Evolutionary conservation across 2,888 invertebrate genomes (phyloP), one percentile per base, ranked within the genome.

Genomic region (Yponomeuta malinellus): DNA sequence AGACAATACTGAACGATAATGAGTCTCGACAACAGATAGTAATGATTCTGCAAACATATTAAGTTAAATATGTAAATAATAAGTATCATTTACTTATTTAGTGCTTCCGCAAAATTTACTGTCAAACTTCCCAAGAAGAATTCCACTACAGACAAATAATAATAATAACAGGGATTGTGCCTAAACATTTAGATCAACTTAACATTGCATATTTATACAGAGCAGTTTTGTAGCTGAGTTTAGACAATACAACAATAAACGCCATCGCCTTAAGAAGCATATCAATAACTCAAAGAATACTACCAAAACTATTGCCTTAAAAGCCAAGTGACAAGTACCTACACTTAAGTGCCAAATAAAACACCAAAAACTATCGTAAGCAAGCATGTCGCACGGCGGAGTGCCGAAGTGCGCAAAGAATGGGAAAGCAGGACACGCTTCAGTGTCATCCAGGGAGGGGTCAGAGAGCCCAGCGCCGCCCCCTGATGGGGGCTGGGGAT

Each of bases 401-500:
- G 85, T 86, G 23, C 23, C 23, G 76, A 90, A 89, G 78, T 87
- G 78, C 72, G 80, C 81, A 64, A 88, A 86, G 80, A 88, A 87
- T 72, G 87, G 86, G 63, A 86, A 83, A 68, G 82, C 79, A 72
- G 78, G 77, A 71, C 83, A 82, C 29, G 78, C 78, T 75, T 81
- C 78, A 74, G 86, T 83, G 71, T 80, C 83, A 48, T 81, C 84
- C 71, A 78, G 86, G 71, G 85, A 84, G 72, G 81, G 83, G 48
- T 82, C 86, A 1, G 83, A 84, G 74, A 86, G 84, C 73, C 83
- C 90, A 72, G 91, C 93, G 8, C 87, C 94, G 73, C 96, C 96
- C 29, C 97, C 97, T 0, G 98, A 98, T 82, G 98, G 98, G 0
- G 98, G 98, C 12, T 98, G 98, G 98, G 98, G 98, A 0, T 98